These are phyloP conservation scores for Nylanderia fulva DNA, from an alignment of 1,140 invertebrate genomes.

Conservation along the genomic window DNA sequence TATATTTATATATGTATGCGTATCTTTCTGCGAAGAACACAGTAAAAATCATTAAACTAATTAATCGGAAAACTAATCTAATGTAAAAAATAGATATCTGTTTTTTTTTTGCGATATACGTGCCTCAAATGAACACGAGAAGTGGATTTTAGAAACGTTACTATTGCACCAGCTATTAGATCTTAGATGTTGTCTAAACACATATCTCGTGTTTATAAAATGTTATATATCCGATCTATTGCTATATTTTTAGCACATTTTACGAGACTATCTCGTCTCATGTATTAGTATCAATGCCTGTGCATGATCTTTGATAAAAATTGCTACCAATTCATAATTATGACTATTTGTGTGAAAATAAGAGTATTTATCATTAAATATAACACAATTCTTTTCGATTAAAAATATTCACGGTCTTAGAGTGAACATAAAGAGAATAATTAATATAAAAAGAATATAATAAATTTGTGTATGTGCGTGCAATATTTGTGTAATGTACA, in stretches of 20 bases:
- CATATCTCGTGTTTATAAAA: conserved; percentile 71
- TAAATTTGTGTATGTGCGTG: not conserved
- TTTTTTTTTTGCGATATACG: conserved; percentile 54
- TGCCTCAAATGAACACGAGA: conserved; percentile 69
- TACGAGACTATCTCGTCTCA: conserved; percentile 25
- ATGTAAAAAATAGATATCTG: conserved; percentile 65
- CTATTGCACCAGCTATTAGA: conserved; percentile 38
- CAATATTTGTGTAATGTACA: too few relatives aligned
- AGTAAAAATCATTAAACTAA: conserved; percentile 53
- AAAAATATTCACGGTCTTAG: conserved; percentile 12
- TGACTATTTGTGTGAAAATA: conserved; percentile 28
- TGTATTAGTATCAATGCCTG: not conserved
- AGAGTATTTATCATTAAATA: conserved; percentile 13
- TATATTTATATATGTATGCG: conserved; percentile 13
- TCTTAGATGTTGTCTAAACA: conserved; percentile 73
- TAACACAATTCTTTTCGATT: not conserved
- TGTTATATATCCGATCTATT: conserved; percentile 72
- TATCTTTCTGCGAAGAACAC: conserved; percentile 28
- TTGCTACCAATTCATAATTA: conserved; percentile 1
- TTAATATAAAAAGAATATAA: conserved; percentile 18
- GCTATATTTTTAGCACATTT: conserved; percentile 67
- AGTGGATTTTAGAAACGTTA: conserved; percentile 62
- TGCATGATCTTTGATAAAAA: not conserved
- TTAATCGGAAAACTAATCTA: conserved; percentile 66
- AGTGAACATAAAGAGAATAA: not conserved